phyloP scores from a whole-genome alignment of 2,888 invertebrate genomes.

The Shargacucullia verbasci region DNA sequence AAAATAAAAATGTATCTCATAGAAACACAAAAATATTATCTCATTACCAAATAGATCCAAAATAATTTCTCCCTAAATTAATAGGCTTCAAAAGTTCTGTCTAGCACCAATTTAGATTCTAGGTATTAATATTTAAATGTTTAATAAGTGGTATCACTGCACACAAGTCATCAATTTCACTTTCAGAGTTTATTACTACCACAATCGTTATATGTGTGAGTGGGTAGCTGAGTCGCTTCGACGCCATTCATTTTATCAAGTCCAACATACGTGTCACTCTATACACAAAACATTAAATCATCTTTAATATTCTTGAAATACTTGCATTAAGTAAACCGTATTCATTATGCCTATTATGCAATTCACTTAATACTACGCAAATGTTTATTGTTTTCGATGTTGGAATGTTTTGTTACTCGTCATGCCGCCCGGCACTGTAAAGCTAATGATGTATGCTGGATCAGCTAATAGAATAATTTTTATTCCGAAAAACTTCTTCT shows the following conservation, averaged over 20 bases:
- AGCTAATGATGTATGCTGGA: too few species aligned
- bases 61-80: too few species aligned
- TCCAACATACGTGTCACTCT: conserved; percentile 29
- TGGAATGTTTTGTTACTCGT: too few species aligned
- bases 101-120: not conserved
- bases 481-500: too few species aligned
- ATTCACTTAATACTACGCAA: too few species aligned
- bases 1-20: too few species aligned
- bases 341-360: too few species aligned
- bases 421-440: too few species aligned
- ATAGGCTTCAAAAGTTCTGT: not conserved
- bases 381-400: too few species aligned
- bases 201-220: conserved; percentile 42
- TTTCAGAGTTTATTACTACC: conserved; percentile 46
- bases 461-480: too few species aligned
- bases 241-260: conserved; percentile 59
- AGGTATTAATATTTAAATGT: not conserved
- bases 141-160: conserved; percentile 26
- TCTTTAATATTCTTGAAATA: conserved; percentile 51
- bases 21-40: too few species aligned
- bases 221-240: conserved; percentile 53
- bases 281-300: conserved; percentile 43
- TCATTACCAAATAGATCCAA: too few species aligned
- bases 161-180: conserved; percentile 47
- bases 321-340: conserved; percentile 35